Base-by-base conservation (phyloP, 2,888 invertebrate species). In the Ctenicera cuprea region DNA sequence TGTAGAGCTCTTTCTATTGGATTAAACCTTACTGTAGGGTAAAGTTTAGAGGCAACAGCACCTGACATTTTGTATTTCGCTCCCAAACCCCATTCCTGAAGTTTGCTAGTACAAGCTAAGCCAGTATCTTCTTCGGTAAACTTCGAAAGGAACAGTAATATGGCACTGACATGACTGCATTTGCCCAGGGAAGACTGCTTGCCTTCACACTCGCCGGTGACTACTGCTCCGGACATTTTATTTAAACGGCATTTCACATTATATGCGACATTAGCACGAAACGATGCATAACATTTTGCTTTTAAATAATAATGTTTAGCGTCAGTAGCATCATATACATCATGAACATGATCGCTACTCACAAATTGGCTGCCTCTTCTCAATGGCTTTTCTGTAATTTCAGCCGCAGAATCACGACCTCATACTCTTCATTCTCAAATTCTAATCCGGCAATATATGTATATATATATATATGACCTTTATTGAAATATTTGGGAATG, bases 281-380 rank as follows among this genome's bases (percentile, higher is more conserved):
- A 50, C 16, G 50, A 50, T 16, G 50, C 20, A 20, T 11, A 50
- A 50, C 50, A 50, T 22, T 50, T 43, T 50, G 22, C 16, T 22
- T 50, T 50, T 50, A 50, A 20, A 50, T 50, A 20, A 20, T 50
- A 50, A 50, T 50, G 9, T 12, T 11, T 18, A 20, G 20, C 3
- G 50, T 50, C 22, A 5, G 2, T 50, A 50, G 50, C 18, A 50
- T 50, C 50, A 22, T 50, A 22, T 20, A 50, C 16, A 20, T 50
- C 50, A 22, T 50, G 50, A 14, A 50, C 12, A 12, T 50, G 50
- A 12, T 50, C 50, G n/a, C 50, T 50, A 9, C 50, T 50, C 9
- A 50, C 50, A 50, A 50, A 50, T 50, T 50, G 50, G 20, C 20
- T 22, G 8, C 50, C 16, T 50, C 50, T 50, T 50, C 20, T 50